Evolutionary conservation across 1,140 invertebrate genomes (phyloP), one percentile per base, ranked within the genome.

Genomic region (Colletes latitarsis): DNA sequence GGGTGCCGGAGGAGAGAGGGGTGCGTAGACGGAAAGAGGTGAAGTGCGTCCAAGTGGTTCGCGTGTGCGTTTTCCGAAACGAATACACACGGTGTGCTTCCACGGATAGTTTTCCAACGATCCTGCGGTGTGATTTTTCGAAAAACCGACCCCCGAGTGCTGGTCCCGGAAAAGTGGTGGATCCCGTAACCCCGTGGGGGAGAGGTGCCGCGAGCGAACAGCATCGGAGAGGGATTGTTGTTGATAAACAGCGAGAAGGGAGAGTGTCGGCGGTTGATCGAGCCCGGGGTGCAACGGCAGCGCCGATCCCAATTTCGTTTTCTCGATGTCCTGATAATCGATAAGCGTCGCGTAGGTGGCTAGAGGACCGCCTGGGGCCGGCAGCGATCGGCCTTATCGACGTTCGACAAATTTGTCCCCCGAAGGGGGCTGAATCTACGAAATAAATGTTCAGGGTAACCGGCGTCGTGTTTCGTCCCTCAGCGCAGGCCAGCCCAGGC

Each of bases 261-360:
- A 58, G 41, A 82, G 77, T 68, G 73, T 81, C 66, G n/a, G n/a
- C 69, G 77, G 75, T 62, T 74, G 76, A 76, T 82, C 76, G 30
- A 30, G 30, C 30, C 30, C 30, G 55, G 67, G 55, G 82, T 82
- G 75, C 80, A 77, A 82, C 74, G 80, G 46, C 80, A 63, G 67
- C 74, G 60, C 67, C 81, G 81, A 82, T 86, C 53, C 71, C 67
- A 72, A 77, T 77, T 82, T 73, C 64, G 74, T 78, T 86, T 86
- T 78, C 83, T 68, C 83, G 77, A 89, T 89, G 89, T 90, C 86
- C 86, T 90, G 89, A 89, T 89, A 90, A 89, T 88, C 86, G 84
- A 89, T 88, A 89, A 83, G 71, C 66, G 73, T 85, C 66, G 83
- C 75, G 49, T 85, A 53, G 82, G 83, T 77, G 83, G 67, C 62